Percentiles rank a stretch among this genome's conserved stretches.
These are phyloP conservation scores for Amblyjoppa fuscipennis DNA, from an alignment of 2,888 invertebrate genomes.

Conservation along the genomic window DNA sequence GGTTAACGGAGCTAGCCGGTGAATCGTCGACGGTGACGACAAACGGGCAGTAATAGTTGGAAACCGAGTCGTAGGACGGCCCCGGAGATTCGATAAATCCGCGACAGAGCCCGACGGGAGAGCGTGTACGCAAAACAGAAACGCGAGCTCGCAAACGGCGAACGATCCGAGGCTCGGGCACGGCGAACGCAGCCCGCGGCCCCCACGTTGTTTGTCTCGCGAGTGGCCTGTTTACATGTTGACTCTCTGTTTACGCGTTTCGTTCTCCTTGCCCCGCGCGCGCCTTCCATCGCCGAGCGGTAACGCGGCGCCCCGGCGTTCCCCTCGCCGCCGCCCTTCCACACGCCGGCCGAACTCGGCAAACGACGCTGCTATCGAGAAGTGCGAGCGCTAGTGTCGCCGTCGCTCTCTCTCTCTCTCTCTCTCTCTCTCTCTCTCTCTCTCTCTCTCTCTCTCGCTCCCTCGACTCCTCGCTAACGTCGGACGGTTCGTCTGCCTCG, in stretches of 20 bases:
- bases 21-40: slow-evolving; percentile 29
- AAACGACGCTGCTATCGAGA: slow-evolving; percentile 52
- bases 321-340: slow-evolving; percentile 52
- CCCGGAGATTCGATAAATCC: slow-evolving; percentile 75
- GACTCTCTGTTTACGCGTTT: slow-evolving; percentile 85
- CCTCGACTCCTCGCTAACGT: slow-evolving; percentile 22
- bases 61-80: slow-evolving; percentile 63
- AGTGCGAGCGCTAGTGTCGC: slow-evolving; percentile 54
- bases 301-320: slow-evolving; percentile 48
- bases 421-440: neutral
- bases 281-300: slow-evolving; percentile 34
- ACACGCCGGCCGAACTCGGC: slow-evolving; percentile 28
- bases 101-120: slow-evolving; percentile 49
- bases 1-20: neutral
- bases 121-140: slow-evolving; percentile 66
- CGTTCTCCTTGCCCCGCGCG: slow-evolving; percentile 68
- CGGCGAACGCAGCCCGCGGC: slow-evolving; percentile 82
- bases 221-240: slow-evolving; percentile 86
- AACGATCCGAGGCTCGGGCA: slow-evolving; percentile 70
- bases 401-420: slow-evolving; percentile 14
- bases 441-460: slow-evolving; percentile 16
- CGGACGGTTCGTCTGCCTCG: neutral
- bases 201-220: slow-evolving; percentile 85
- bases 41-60: slow-evolving; percentile 23
- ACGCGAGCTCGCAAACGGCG: slow-evolving; percentile 41